These are phyloP conservation scores for Cyprinodon tularosa DNA, from an alignment of 2,113 vertebrate genomes.

Conservation along the genomic window DNA sequence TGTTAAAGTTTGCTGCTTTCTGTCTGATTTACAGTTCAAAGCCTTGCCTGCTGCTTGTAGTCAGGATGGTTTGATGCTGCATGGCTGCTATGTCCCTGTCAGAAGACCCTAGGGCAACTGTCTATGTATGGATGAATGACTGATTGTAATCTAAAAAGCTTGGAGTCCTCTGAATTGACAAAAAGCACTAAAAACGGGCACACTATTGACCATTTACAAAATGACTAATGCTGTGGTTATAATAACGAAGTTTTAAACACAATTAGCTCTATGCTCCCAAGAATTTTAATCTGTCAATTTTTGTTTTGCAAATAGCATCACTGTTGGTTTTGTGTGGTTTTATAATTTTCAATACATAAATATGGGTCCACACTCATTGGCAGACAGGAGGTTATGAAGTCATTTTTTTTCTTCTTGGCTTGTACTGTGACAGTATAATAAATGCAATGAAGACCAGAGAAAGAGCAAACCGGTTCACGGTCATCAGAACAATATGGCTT, in stretches of 20 bases:
- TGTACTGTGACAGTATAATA: slow-evolving; percentile 57
- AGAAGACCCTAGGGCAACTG: no score
- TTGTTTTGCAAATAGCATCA: neutral
- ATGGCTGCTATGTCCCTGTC: no score
- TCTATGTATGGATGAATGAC: no score
- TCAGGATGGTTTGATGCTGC: no score
- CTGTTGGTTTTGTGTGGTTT: neutral
- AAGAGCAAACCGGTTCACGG: slow-evolving; percentile 26
- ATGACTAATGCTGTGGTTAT: slow-evolving; percentile 11
- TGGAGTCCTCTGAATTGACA: no score
- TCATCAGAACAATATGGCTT: slow-evolving; percentile 35
- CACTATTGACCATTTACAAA: neutral
- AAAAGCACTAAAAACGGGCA: no score
- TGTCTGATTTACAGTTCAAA: slow-evolving; percentile 6
- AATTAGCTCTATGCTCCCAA: slow-evolving; percentile 14
- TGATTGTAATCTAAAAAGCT: no score
- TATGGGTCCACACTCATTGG: slow-evolving; percentile 12
- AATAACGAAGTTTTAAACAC: neutral
- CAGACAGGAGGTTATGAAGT: slow-evolving; percentile 56
- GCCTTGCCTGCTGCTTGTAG: neutral
- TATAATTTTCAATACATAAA: slow-evolving; percentile 31
- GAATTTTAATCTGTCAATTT: neutral
- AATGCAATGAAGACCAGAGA: slow-evolving; percentile 34
- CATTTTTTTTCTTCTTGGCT: slow-evolving; percentile 27
- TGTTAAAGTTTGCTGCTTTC: slow-evolving; percentile 26